These are phyloP conservation scores for Saxidomus purpurata DNA, from an alignment of 1,140 invertebrate genomes.

Conservation along the genomic window DNA sequence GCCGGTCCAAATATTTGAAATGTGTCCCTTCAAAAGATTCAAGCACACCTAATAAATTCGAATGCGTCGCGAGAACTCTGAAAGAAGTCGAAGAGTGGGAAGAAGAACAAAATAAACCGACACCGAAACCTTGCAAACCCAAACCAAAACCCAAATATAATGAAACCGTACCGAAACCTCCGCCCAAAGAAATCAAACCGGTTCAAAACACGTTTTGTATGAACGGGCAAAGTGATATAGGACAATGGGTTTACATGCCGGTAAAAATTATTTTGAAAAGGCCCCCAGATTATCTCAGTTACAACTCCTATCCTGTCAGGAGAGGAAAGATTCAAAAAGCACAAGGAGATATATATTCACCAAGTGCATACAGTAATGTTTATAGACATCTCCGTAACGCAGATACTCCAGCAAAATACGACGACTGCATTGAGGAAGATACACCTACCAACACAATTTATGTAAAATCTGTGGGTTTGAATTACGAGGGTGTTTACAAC, in stretches of 20 bases:
- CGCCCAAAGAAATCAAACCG: constrained; percentile 42
- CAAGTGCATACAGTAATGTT: constrained; percentile 66
- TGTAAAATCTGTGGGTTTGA: constrained; percentile 78
- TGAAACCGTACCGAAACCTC: background rate
- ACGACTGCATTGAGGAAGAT: constrained; percentile 53
- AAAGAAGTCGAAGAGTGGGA: constrained; percentile 57
- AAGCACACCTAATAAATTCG: background rate
- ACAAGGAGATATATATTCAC: constrained; percentile 76
- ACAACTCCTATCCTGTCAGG: constrained; percentile 75
- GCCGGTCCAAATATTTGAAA: constrained; percentile 76
- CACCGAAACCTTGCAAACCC: constrained; percentile 33
- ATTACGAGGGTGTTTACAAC: constrained; percentile 82
- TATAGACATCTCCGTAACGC: constrained; percentile 53
- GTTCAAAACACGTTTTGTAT: constrained; percentile 81
- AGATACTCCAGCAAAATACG: constrained; percentile 66
- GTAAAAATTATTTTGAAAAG: constrained; percentile 79
- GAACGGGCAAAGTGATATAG: constrained; percentile 78
- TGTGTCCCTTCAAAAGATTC: constrained; percentile 44
- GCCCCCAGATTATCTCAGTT: constrained; percentile 75
- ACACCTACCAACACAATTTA: constrained; percentile 75
- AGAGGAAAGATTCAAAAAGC: constrained; percentile 67
- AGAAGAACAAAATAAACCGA: constrained; percentile 15
- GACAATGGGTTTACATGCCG: constrained; percentile 79
- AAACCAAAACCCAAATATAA: constrained; percentile 17
- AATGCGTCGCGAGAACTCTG: constrained; percentile 48